Percentiles rank a stretch among this genome's conserved stretches.
Conservation (phyloP, 2,113 vertebrate species). For the Ammodytes marinus region DNA sequence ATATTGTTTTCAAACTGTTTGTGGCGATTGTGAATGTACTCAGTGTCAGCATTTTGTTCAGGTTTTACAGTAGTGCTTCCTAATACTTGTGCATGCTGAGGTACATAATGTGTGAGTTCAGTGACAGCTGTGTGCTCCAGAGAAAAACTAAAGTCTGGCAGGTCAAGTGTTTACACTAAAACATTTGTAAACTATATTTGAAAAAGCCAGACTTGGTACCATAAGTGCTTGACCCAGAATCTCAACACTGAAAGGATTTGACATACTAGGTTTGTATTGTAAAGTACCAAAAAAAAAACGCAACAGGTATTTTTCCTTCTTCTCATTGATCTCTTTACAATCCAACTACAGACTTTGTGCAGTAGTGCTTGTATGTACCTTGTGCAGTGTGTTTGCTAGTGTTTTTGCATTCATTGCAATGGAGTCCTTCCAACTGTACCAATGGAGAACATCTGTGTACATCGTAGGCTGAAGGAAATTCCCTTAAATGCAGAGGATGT, state of each 20-base stretch:
- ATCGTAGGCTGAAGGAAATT: constrained; percentile 34
- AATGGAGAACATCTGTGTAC: not conserved
- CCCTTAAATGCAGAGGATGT: constrained; percentile 49
- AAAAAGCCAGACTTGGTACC: not conserved
- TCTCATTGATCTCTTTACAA: not conserved
- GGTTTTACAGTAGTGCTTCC: not conserved
- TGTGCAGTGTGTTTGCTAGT: not conserved
- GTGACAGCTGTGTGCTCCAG: not conserved
- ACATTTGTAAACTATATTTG: not conserved
- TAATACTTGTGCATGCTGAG: not conserved
- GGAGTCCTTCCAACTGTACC: not conserved
- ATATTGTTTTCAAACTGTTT: not conserved
- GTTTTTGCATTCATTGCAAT: not conserved
- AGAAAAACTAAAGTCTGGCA: not conserved
- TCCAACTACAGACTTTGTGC: not conserved
- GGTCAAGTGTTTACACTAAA: not conserved
- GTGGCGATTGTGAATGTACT: not conserved
- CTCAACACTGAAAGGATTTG: constrained; percentile 18
- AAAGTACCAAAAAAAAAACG: not conserved
- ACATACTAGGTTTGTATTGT: not conserved
- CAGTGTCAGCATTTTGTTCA: constrained; percentile 29
- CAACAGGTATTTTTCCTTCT: constrained; percentile 7
- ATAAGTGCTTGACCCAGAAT: constrained; percentile 9
- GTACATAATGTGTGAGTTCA: not conserved
- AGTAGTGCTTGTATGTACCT: not conserved